These are phyloP conservation scores for Cyanocitta stelleri DNA, from an alignment of 2,113 vertebrate genomes.

Conservation along the genomic window DNA sequence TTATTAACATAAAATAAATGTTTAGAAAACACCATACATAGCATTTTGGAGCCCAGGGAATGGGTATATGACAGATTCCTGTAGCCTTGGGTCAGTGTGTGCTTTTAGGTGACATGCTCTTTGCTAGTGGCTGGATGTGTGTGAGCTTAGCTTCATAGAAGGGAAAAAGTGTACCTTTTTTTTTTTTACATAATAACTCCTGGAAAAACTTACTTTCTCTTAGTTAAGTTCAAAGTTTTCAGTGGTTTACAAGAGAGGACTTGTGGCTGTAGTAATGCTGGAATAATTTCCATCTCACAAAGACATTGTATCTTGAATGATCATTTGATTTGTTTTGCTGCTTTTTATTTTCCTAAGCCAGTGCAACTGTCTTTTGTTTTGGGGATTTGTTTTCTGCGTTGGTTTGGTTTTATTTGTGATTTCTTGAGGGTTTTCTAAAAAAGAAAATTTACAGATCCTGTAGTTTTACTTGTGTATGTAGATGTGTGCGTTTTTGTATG, in stretches of 20 bases:
- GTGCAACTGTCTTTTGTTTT: background rate
- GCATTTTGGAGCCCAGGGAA: background rate
- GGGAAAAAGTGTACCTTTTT: background rate
- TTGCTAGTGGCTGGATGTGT: background rate
- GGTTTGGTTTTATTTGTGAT: background rate
- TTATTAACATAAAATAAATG: background rate
- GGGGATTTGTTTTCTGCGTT: background rate
- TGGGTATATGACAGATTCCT: background rate
- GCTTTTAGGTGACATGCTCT: background rate
- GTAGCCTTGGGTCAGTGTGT: background rate
- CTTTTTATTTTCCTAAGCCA: background rate
- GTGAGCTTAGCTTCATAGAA: background rate
- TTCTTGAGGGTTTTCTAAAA: background rate
- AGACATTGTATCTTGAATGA: background rate
- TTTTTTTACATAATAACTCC: background rate
- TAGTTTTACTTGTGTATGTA: background rate
- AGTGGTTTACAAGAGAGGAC: background rate
- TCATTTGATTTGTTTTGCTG: background rate
- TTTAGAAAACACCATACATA: background rate
- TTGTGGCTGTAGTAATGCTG: background rate
- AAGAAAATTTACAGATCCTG: background rate
- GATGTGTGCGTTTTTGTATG: background rate
- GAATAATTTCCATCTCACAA: background rate
- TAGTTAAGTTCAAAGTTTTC: background rate
- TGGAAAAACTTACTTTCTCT: background rate